Base-by-base conservation (phyloP, 2,888 invertebrate genomes). In the Limnephilus lunatus region DNA sequence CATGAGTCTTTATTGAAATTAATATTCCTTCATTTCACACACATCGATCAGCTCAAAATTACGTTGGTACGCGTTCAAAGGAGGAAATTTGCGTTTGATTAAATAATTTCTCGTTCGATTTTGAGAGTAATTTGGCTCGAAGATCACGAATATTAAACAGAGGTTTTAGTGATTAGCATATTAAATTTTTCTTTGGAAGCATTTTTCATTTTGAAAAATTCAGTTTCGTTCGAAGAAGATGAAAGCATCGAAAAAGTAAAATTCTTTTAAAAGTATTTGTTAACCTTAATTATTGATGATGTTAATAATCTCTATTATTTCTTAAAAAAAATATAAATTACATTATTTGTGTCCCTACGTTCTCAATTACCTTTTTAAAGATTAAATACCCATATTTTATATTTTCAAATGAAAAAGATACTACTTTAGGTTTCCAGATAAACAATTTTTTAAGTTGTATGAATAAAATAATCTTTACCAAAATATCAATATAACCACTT, bases 61-160 rank as follows among this genome's bases (percentile, higher is more conserved):
- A 83, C 25, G 35, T 83, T 3, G 83, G 83, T 83, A 68, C 25
- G n/a, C 9, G 35, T 25, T 83, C 83, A 39, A 83, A 83, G 32
- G 83, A 83, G 83, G 83, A 83, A 83, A 83, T 83, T 83, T 83
- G 25, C 9, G 5, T 83, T 83, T 83, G 35, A 35, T 35, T 35
- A 83, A 83, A 83, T 83, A 83, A 35, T 83, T 83, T 83, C 83
- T 32, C 19, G 32, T 83, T n/a, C 83, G 83, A 12, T 19, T 82
- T 35, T 83, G 19, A 83, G 83, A 32, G 68, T 4, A 68, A 35
- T 83, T 83, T 35, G 83, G 7, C 68, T 68, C 68, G 68, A 19
- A n/a, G 25, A 68, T 68, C n/a, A 68, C n/a, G n/a, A 68, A 68
- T 68, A 68, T 68, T 68, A n/a, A 68, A 68, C 25, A 68, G 68